Base-by-base conservation (phyloP, 1,140 invertebrate genomes). In the Eriosoma lanigerum region DNA sequence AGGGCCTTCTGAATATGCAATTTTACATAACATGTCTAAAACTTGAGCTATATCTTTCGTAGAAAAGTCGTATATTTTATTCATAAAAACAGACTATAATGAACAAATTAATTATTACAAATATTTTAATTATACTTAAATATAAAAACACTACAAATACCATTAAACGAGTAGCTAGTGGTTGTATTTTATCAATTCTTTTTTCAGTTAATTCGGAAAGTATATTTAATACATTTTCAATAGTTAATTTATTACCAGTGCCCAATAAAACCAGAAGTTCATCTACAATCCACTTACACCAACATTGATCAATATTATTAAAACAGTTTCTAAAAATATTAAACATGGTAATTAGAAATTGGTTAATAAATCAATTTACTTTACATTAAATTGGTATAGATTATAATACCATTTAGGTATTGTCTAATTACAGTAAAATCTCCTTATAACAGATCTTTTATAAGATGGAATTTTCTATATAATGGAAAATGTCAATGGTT, bases 21-120 rank as follows among this genome's bases (percentile, higher is more conserved):
- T 88, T 82, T 82, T 88, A 83, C 85, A 90, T 10, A 88, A 86
- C 84, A 87, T 85, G 84, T 86, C 90, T 86, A 87, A 88, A 82
- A 84, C 86, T 80, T 84, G 82, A 54, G 87, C 85, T 1, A 89
- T 88, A 84, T 90, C 89, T n/a, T 87, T 86, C 6, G 90, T 84
- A 52, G 86, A 85, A 50, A 91, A 85, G 72, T 88, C 87, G 82
- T 88, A 87, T 1, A 91, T 83, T 82, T 89, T 89, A 82, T 90
- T 89, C 3, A 92, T 83, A 54, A 91, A 83, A 19, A 88, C 82
- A 26, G 58, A 78, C 75, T 78, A 21, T 44, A 54, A 32, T 24
- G 6, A 26, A 29, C 29, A 6, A 60, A 38, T 38, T n/a, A n/a
- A n/a, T n/a, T n/a, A n/a, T n/a, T n/a, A n/a, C n/a, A n/a, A n/a